phyloP scores from a whole-genome alignment of 2,888 invertebrate species.

The Cremastinae sp. region DNA sequence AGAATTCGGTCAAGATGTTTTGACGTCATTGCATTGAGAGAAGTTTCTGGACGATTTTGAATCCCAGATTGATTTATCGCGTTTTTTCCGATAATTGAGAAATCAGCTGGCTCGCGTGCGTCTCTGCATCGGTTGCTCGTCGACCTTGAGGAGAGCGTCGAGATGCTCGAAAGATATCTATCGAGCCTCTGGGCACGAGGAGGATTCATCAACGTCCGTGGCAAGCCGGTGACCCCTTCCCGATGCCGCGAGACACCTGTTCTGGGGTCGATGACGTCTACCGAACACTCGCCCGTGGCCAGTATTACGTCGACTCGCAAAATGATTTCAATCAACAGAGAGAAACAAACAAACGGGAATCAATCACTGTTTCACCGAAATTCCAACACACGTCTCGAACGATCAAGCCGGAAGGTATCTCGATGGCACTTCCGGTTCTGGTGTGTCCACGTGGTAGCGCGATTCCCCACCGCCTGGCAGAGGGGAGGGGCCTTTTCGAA shows the following conservation, averaged over 20 bases:
- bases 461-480: slow-evolving; percentile 47
- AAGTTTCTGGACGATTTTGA: too few relatives aligned
- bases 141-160: slow-evolving; percentile 52
- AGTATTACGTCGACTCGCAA: background rate
- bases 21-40: too few relatives aligned
- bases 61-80: too few relatives aligned
- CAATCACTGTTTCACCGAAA: background rate
- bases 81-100: background rate
- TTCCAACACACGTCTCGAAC: background rate
- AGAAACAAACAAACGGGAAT: slow-evolving; percentile 2
- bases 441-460: slow-evolving; percentile 63
- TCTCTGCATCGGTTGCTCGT: slow-evolving; percentile 33
- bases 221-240: slow-evolving; percentile 42
- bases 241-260: slow-evolving; percentile 52
- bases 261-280: slow-evolving; percentile 52
- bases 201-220: slow-evolving; percentile 51
- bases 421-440: slow-evolving; percentile 51
- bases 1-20: too few relatives aligned
- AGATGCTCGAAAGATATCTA: slow-evolving; percentile 53
- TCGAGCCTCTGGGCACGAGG: slow-evolving; percentile 50
- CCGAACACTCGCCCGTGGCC: slow-evolving; percentile 31
- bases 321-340: background rate
- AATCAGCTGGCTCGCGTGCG: slow-evolving; percentile 39
- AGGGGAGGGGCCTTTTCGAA: slow-evolving; percentile 42
- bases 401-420: slow-evolving; percentile 16